Percentiles rank a stretch among this genome's conserved stretches.
Evolutionary conservation across 2,113 vertebrate species (phyloP).

Genomic region (Nanorana parkeri): DNA sequence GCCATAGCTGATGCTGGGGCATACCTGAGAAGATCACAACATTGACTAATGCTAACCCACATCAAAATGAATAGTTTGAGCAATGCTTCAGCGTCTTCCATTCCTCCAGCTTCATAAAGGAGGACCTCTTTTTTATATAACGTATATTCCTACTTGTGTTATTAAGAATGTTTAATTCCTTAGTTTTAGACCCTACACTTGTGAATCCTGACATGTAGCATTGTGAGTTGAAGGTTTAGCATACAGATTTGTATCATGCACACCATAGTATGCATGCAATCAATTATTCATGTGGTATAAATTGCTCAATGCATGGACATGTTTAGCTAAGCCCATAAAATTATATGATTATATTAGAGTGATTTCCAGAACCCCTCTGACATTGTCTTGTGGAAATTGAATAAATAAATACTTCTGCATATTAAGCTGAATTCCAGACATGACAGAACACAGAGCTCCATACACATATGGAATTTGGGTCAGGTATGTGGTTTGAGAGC

Average conservation of each 20-base stretch:
- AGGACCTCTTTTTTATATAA: no score
- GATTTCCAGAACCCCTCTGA: background rate
- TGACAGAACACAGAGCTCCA: constrained; percentile 14
- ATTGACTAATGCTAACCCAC: no score
- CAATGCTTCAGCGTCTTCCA: no score
- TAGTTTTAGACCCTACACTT: background rate
- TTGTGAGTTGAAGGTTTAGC: background rate
- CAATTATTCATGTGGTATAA: constrained; percentile 39
- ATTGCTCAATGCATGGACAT: constrained; percentile 7
- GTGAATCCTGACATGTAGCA: background rate
- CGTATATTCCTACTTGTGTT: no score
- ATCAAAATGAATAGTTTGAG: no score
- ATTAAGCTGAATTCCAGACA: constrained; percentile 16
- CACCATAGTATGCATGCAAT: background rate
- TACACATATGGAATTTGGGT: background rate
- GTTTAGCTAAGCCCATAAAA: constrained; percentile 3
- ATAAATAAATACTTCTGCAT: constrained; percentile 7
- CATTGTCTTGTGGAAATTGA: constrained; percentile 13
- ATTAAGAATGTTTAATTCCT: background rate
- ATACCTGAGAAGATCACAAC: no score
- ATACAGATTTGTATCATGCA: background rate
- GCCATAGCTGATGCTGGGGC: no score
- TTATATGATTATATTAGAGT: constrained; percentile 5
- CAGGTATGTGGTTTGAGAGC: background rate
- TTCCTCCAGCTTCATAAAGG: no score